These are phyloP conservation scores for Peromyscus nudipes DNA, from an alignment of 2,797 vertebrate species.

Conservation along the genomic window DNA sequence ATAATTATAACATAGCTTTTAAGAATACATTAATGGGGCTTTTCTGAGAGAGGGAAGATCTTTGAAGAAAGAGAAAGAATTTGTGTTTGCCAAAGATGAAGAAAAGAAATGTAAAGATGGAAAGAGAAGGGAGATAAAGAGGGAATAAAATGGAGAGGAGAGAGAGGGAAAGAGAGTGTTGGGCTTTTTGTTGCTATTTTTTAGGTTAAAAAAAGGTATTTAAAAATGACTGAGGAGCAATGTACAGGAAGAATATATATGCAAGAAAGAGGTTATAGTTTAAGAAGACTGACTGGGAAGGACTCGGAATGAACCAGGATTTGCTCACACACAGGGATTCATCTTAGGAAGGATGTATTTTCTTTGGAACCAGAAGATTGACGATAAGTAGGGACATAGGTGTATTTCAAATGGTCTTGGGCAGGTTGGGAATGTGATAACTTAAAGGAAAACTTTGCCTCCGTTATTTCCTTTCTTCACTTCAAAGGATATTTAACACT, in stretches of 20 bases:
- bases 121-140: neutral
- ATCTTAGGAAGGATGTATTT: neutral
- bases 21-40: neutral
- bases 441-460: neutral
- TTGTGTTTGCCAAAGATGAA: neutral
- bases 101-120: neutral
- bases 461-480: neutral
- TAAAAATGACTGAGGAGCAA: neutral
- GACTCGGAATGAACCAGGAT: neutral
- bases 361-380: neutral
- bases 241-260: neutral
- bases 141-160: no score
- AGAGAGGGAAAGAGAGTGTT: neutral
- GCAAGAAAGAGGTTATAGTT: neutral
- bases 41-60: neutral
- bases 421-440: neutral
- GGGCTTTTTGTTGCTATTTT: neutral
- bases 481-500: neutral
- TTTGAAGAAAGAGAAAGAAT: constrained; percentile 24
- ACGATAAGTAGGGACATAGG: neutral
- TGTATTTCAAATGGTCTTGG: neutral
- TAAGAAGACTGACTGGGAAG: neutral
- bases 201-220: neutral
- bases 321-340: neutral
- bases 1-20: constrained; percentile 21